Conservation (phyloP, 2,888 invertebrate genomes). For the Atherix ibis region DNA sequence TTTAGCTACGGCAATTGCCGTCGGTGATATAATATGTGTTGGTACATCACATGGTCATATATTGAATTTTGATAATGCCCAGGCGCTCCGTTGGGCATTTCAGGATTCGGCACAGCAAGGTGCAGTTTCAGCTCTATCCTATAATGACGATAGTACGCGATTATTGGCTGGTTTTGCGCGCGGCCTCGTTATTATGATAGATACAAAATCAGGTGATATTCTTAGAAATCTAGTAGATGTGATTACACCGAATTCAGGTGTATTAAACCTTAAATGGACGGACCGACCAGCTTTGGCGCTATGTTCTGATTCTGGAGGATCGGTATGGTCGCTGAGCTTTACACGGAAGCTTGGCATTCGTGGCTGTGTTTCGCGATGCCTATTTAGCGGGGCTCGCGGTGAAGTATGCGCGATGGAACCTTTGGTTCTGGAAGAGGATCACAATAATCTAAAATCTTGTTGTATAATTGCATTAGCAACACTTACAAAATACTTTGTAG, state of each 20-base stretch:
- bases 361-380: constrained; percentile 76
- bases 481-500: constrained; percentile 64
- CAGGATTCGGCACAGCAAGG: constrained; percentile 47
- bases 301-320: constrained; percentile 85
- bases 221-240: constrained; percentile 60
- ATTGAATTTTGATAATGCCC: constrained; percentile 70
- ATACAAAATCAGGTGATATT: constrained; percentile 63
- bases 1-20: constrained; percentile 69
- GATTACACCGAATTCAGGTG: constrained; percentile 69
- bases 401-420: constrained; percentile 74
- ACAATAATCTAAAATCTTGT: constrained; percentile 54
- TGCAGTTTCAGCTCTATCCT: constrained; percentile 67
- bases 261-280: constrained; percentile 52
- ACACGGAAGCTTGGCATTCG: constrained; percentile 76
- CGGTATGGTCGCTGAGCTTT: constrained; percentile 86
- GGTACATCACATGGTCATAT: constrained; percentile 90
- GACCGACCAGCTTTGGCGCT: constrained; percentile 58
- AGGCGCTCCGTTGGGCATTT: constrained; percentile 80
- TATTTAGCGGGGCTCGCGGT: constrained; percentile 94
- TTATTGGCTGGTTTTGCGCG: constrained; percentile 62
- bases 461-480: constrained; percentile 86
- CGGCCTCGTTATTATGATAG: constrained; percentile 83
- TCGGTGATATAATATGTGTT: constrained; percentile 66
- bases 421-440: constrained; percentile 33
- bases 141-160: constrained; percentile 74